A percentile compares a stretch with the other conserved stretches of the same genome.
Evolutionary conservation across 1,140 invertebrate genomes (phyloP).

Genomic region (Drosophila prosaltans): DNA sequence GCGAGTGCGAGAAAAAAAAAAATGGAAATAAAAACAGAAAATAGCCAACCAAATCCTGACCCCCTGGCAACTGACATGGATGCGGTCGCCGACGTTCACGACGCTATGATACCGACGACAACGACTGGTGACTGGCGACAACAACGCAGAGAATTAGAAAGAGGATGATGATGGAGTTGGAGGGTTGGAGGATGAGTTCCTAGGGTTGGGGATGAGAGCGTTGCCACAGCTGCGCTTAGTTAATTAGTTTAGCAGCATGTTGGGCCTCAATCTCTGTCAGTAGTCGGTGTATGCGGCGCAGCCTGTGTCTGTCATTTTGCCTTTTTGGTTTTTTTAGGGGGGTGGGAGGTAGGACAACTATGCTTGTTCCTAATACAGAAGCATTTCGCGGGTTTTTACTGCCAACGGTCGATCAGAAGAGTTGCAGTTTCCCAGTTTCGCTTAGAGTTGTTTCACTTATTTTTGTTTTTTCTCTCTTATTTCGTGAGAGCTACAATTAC

Average conservation of each 20-base stretch:
- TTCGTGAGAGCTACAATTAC: constrained; percentile 64
- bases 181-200: no score
- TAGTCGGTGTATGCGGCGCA: constrained; percentile 18
- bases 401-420: constrained; percentile 58
- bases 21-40: constrained; percentile 19
- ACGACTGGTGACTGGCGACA: constrained; percentile 2
- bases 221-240: constrained; percentile 70
- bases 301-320: constrained; percentile 55
- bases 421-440: constrained; percentile 9
- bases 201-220: constrained; percentile 12
- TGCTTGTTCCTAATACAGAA: constrained; percentile 23
- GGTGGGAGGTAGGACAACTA: constrained; percentile 4
- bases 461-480: constrained; percentile 17
- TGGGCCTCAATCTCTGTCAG: constrained; percentile 20
- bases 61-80: constrained; percentile 49
- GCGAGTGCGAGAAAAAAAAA: constrained; percentile 47
- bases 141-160: neutral
- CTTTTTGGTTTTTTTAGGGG: constrained; percentile 25
- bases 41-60: constrained; percentile 37
- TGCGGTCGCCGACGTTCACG: constrained; percentile 23
- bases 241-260: constrained; percentile 77
- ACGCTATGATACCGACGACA: constrained; percentile 1
- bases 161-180: neutral
- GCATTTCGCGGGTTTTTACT: constrained; percentile 62
- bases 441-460: neutral